These are phyloP conservation scores for Drosophila meridiana DNA, from an alignment of 2,888 invertebrate species.

Conservation along the genomic window DNA sequence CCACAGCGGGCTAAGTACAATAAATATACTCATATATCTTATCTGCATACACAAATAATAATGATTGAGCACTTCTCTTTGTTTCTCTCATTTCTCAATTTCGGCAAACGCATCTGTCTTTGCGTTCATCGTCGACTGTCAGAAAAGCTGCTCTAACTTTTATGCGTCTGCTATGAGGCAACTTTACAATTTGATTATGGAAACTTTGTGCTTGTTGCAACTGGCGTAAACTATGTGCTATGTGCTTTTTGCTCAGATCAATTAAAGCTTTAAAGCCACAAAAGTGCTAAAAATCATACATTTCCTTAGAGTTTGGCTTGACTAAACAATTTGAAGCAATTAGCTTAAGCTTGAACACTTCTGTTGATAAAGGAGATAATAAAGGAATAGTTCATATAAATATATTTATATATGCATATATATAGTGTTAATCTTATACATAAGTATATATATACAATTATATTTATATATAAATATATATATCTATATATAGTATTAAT, in stretches of 20 bases:
- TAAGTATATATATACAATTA: too few relatives aligned
- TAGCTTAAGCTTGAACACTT: neutral
- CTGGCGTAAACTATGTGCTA: neutral
- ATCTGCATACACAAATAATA: too few relatives aligned
- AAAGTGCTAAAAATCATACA: neutral
- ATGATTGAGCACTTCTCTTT: neutral
- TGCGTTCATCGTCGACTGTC: neutral
- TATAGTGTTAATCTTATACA: too few relatives aligned
- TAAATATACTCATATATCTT: too few relatives aligned
- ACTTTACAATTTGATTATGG: neutral
- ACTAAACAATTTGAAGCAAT: neutral
- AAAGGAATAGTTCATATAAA: neutral
- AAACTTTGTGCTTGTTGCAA: neutral
- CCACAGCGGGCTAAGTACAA: too few relatives aligned
- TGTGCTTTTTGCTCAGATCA: neutral
- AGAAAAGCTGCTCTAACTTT: neutral
- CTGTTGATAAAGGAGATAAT: neutral
- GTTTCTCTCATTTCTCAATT: neutral
- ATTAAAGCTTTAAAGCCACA: too few relatives aligned
- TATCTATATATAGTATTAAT: too few relatives aligned
- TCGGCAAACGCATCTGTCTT: neutral
- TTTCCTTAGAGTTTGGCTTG: neutral
- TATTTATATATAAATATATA: neutral
- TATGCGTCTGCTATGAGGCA: neutral
- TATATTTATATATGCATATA: neutral